phyloP scores from a whole-genome alignment of 2,888 invertebrate genomes.

The Drosophila leonis region DNA sequence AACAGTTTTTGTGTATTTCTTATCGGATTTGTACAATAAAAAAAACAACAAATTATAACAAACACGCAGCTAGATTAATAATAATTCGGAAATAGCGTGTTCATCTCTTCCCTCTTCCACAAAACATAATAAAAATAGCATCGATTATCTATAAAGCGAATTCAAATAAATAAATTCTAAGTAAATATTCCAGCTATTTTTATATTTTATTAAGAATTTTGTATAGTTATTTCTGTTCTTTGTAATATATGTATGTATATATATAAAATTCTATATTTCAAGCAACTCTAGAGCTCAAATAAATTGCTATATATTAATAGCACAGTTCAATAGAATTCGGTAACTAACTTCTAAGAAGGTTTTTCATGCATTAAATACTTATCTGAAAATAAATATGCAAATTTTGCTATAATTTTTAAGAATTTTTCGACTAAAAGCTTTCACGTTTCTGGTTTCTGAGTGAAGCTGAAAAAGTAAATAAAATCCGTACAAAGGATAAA shows the following conservation, averaged over 20 bases:
- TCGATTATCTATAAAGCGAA: background rate
- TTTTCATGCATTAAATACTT: no score
- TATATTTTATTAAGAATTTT: background rate
- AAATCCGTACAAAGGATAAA: no score
- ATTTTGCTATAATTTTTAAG: no score
- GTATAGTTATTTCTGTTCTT: background rate
- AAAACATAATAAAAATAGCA: background rate
- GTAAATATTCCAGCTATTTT: background rate
- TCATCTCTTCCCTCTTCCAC: background rate
- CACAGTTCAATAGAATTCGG: background rate
- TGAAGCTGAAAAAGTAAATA: no score
- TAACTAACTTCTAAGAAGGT: no score
- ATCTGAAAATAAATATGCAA: no score
- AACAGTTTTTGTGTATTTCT: conserved; percentile 1
- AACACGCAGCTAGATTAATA: conserved; percentile 9
- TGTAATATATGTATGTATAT: background rate
- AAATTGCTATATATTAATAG: background rate
- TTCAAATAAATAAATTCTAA: background rate
- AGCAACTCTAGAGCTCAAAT: background rate
- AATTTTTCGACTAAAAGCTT: no score
- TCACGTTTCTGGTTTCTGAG: no score
- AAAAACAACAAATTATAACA: background rate
- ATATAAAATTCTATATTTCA: background rate
- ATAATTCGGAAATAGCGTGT: conserved; percentile 17
- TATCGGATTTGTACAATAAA: conserved; percentile 6